A percentile compares a stretch with the other conserved stretches of the same genome.
phyloP scores from a whole-genome alignment of 1,140 invertebrate genomes.

The Gonioctena quinquepunctata region DNA sequence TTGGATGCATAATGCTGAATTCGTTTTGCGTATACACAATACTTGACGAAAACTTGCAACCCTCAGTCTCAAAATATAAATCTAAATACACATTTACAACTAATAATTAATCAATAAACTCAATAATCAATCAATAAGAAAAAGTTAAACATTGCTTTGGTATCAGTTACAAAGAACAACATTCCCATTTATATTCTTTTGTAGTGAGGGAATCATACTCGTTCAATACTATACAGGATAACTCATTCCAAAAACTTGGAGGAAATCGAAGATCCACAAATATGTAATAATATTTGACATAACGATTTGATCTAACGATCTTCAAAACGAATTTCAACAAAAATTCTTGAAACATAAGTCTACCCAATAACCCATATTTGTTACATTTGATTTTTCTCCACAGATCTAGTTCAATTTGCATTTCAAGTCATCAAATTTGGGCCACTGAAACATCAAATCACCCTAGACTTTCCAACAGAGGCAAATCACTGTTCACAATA shows the following conservation, averaged over 20 bases:
- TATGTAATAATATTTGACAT: not conserved
- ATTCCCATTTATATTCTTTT: not conserved
- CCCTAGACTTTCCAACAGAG: slow-evolving; percentile 9
- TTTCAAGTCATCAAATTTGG: not conserved
- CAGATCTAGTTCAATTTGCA: not conserved
- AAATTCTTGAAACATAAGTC: not conserved
- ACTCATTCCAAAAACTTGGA: not conserved
- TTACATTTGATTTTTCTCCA: not conserved
- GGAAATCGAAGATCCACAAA: not conserved
- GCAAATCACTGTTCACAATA: slow-evolving; percentile 31
- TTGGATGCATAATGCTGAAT: slow-evolving; percentile 15
- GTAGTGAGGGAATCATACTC: not conserved
- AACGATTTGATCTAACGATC: not conserved
- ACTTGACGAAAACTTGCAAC: slow-evolving; percentile 23
- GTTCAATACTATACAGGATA: not conserved
- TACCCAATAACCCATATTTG: not conserved
- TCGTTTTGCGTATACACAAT: slow-evolving; percentile 4
- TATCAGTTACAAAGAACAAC: slow-evolving; percentile 56
- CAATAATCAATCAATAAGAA: slow-evolving; percentile 48
- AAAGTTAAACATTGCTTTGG: slow-evolving; percentile 56
- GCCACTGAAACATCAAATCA: slow-evolving; percentile 1
- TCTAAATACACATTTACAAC: slow-evolving; percentile 51
- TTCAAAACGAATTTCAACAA: not conserved
- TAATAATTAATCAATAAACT: slow-evolving; percentile 44
- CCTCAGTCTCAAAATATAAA: slow-evolving; percentile 54